Base-by-base conservation (phyloP, 2,888 invertebrate species). In the Lamproptera curius region DNA sequence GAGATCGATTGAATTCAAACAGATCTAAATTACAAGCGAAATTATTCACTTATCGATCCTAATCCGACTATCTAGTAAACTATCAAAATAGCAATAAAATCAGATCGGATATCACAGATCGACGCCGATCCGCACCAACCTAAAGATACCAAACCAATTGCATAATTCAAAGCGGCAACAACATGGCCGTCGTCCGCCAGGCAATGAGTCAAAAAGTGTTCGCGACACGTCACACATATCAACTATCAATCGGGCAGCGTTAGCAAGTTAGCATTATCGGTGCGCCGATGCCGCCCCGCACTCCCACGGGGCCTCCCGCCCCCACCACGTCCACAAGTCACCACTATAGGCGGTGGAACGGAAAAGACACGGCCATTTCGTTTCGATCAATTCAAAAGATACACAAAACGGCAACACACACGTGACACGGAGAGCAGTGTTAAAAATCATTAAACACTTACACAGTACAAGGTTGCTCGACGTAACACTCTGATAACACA, bases 271-370 rank as follows among this genome's bases (percentile, higher is more conserved):
- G 70, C 70, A 75, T 77, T 77, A 78, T 63, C 59, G 57, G 67
- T 62, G 73, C 72, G 67, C 73, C 72, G 73, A 78, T 76, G 76
- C 73, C 73, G 71, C 61, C 69, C 65, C 67, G 74, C 67, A 67
- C 79, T 76, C 80, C 80, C 78, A 69, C 70, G 70, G 74, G 62
- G 74, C 78, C 79, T 74, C 80, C 71, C 70, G 69, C 78, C 77
- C 70, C 75, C 77, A 61, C 76, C 75, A 72, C 75, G 72, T 71
- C 73, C 65, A 67, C 67, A 62, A 61, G 57, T 60, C 28, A 8
- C 2, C 10, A 10, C 28, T 10, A 28, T 10, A 10, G 65, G 54
- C 67, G 64, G 66, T 69, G 68, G 71, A 58, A 61, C 65, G 55
- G 60, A 63, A 58, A 58, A 65, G 31, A 61, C 62, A 62, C 58